Conservation (phyloP, 2,797 vertebrate genomes). For the Dendrocincla fuliginosa region DNA sequence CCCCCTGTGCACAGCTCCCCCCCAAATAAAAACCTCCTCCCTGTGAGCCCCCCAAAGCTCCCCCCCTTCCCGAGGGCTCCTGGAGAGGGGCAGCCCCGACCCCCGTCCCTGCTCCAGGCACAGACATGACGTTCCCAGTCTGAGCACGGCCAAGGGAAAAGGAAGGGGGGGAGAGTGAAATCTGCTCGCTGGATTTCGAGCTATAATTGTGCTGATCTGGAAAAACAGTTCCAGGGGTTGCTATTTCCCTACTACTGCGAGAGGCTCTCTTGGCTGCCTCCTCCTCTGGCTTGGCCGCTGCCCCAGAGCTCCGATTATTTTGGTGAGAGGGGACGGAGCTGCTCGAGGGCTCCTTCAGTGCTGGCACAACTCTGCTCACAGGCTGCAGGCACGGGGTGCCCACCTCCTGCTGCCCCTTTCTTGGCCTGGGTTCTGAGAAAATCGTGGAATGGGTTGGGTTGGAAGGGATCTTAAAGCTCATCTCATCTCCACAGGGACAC, state of each 20-base stretch:
- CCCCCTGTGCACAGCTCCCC: no score
- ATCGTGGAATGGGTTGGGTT: not conserved
- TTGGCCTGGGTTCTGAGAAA: not conserved
- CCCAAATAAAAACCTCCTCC: not conserved
- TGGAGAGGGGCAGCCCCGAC: no score
- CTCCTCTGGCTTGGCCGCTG: conserved; percentile 5
- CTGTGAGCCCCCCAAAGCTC: not conserved
- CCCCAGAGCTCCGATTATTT: not conserved
- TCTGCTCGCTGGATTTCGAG: not conserved
- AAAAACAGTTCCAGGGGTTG: conserved; percentile 51
- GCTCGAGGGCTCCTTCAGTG: not conserved
- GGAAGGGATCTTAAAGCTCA: not conserved
- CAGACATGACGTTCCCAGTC: conserved; percentile 12
- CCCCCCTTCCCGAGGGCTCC: not conserved
- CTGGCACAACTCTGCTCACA: no score
- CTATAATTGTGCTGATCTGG: conserved; percentile 59
- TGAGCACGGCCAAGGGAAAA: rapidly evolving
- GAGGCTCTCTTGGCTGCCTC: conserved; percentile 37
- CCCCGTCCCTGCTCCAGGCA: not conserved
- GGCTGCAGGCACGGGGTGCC: not conserved
- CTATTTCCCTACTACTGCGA: not conserved
- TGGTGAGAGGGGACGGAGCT: not conserved
- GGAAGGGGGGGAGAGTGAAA: not conserved
- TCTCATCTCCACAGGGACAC: not conserved
- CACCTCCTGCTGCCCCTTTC: not conserved